Conservation (phyloP, 2,888 invertebrate genomes). For the Euproctis similis region DNA sequence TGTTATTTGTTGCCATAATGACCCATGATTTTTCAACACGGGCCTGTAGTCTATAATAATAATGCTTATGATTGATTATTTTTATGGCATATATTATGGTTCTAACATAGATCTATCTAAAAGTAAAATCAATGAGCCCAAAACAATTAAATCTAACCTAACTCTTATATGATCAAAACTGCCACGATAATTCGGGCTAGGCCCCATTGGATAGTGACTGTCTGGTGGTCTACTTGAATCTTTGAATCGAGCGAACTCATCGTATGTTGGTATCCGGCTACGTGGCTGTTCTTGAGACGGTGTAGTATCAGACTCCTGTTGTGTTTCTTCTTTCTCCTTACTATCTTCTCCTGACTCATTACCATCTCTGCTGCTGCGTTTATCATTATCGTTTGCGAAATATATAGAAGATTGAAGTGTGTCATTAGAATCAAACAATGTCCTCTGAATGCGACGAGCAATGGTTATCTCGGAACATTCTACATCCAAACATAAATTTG, state of each 20-base stretch:
- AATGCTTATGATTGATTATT: not conserved
- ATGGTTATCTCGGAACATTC: too few species aligned
- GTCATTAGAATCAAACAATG: not conserved
- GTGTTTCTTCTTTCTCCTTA: not conserved
- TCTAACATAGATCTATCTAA: not conserved
- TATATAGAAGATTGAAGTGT: not conserved
- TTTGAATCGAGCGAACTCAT: slow-evolving; percentile 34
- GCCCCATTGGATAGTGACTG: slow-evolving; percentile 32
- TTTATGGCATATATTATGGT: not conserved
- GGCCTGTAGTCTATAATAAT: too few species aligned
- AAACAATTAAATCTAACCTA: slow-evolving; percentile 7
- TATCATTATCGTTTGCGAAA: not conserved
- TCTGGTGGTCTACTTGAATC: slow-evolving; percentile 40
- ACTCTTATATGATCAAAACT: slow-evolving; percentile 2
- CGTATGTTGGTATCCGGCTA: slow-evolving; percentile 35
- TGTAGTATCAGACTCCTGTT: slow-evolving; percentile 1
- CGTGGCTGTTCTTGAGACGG: slow-evolving; percentile 2
- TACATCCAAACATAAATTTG: not conserved
- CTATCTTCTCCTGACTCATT: not conserved
- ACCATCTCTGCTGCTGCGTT: not conserved
- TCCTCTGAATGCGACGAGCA: not conserved
- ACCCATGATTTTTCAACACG: too few species aligned
- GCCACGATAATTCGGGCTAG: slow-evolving; percentile 13
- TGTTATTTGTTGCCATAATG: too few species aligned
- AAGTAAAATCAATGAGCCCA: slow-evolving; percentile 1